Evolutionary conservation across 2,888 invertebrate genomes (phyloP).

Genomic region (Camptogramma bilineatum): DNA sequence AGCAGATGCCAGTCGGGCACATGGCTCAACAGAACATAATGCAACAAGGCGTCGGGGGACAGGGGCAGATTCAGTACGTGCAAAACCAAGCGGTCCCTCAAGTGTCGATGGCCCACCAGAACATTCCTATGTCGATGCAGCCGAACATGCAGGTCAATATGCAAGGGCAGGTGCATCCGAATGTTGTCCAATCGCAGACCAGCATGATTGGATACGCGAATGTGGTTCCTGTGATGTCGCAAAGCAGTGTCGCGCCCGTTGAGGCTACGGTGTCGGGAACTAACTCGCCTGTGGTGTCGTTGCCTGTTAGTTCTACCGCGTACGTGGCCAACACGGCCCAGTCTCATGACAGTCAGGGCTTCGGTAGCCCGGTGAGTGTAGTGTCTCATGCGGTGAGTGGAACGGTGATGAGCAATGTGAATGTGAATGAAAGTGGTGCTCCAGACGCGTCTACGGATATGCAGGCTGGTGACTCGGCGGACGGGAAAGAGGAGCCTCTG

Average conservation of each 20-base stretch:
- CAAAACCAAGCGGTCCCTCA: constrained; percentile 72
- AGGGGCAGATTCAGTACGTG: constrained; percentile 80
- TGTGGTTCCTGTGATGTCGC: constrained; percentile 83
- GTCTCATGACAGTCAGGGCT: constrained; percentile 79
- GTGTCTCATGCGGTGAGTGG: constrained; percentile 81
- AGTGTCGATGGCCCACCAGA: constrained; percentile 78
- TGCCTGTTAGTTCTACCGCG: constrained; percentile 77
- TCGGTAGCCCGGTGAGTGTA: constrained; percentile 83
- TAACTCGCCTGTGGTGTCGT: constrained; percentile 81
- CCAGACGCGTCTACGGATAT: constrained; percentile 67
- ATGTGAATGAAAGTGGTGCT: constrained; percentile 80
- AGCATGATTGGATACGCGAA: constrained; percentile 78
- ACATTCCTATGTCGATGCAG: constrained; percentile 83
- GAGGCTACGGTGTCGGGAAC: constrained; percentile 81
- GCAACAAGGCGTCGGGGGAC: constrained; percentile 76
- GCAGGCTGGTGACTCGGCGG: constrained; percentile 73
- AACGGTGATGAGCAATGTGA: constrained; percentile 78
- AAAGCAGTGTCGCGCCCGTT: constrained; percentile 77
- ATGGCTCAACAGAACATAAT: constrained; percentile 80
- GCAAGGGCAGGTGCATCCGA: constrained; percentile 76
- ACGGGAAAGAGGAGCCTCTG: constrained; percentile 78
- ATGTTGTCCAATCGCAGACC: constrained; percentile 81
- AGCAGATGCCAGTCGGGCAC: constrained; percentile 76
- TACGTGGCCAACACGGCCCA: constrained; percentile 69
- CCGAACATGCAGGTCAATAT: constrained; percentile 78